These are phyloP conservation scores for Adrianichthys oophorus DNA, from an alignment of 2,797 vertebrate species.

Conservation along the genomic window DNA sequence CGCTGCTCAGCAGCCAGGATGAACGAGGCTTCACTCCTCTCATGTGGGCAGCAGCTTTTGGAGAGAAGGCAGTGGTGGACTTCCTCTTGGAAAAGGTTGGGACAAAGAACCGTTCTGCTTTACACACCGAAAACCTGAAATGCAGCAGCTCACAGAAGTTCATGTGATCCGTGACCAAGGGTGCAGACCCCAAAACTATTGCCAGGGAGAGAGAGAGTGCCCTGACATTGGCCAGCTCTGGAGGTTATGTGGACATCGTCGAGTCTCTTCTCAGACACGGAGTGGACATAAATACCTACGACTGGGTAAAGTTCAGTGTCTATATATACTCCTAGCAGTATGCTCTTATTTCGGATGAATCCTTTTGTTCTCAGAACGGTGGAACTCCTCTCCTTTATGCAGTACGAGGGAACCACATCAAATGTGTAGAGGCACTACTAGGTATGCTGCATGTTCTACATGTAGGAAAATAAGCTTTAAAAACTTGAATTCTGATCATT, in stretches of 20 bases:
- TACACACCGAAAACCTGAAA: background rate
- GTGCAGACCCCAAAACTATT: slow-evolving; percentile 86
- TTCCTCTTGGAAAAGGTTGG: slow-evolving; percentile 88
- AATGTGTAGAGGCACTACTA: slow-evolving; percentile 89
- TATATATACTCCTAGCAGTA: background rate
- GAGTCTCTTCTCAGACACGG: slow-evolving; percentile 82
- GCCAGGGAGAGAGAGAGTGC: slow-evolving; percentile 91
- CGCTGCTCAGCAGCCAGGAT: slow-evolving; percentile 86
- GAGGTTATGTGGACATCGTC: slow-evolving; percentile 92
- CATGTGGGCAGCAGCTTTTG: slow-evolving; percentile 96
- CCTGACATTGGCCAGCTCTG: slow-evolving; percentile 91
- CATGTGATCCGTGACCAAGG: slow-evolving; percentile 69
- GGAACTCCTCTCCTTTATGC: slow-evolving; percentile 96
- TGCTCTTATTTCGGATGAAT: background rate
- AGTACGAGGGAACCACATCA: slow-evolving; percentile 91
- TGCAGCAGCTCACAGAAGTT: background rate
- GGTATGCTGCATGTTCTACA: slow-evolving; percentile 68
- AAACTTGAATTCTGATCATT: background rate
- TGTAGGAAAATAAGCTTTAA: slow-evolving; percentile 1
- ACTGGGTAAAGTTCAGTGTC: slow-evolving; percentile 82
- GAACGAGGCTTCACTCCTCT: slow-evolving; percentile 93
- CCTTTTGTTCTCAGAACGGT: slow-evolving; percentile 83
- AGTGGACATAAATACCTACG: slow-evolving; percentile 91
- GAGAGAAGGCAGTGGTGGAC: slow-evolving; percentile 89
- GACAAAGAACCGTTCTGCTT: background rate